Evolutionary conservation across 2,888 invertebrate genomes (phyloP), one percentile per base, ranked within the genome.

Genomic region (Folsomia candida): DNA sequence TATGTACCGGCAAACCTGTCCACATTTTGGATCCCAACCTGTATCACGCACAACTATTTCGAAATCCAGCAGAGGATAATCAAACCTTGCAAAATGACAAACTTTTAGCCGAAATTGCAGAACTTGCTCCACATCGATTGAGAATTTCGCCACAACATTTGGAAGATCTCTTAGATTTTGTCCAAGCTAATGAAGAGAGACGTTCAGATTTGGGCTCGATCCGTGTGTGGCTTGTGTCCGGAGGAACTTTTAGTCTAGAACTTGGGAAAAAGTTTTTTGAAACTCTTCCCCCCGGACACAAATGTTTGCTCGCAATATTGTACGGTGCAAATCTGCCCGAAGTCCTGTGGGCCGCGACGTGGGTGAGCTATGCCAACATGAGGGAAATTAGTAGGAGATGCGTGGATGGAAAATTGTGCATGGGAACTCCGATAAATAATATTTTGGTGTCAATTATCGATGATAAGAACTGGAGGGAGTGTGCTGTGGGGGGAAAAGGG

Each of bases 381-480:
- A 29, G 29, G 20, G 28, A 62, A 29, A 18, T 62, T 24, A 18
- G 29, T 3, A 27, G 29, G 29, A 11, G 4, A 3, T 29, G 28
- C 29, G n/a, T 25, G 20, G 18, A 62, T 62, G 62, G 29, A 3
- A 62, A 28, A 11, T 18, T 62, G 14, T 62, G 62, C 22, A n/a
- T 62, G 9, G 62, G 62, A 22, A 9, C n/a, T 2, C 62, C 62
- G 2, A 6, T 62, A 11, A 20, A 62, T 28, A 62, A 62, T 29
- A 62, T 27, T 2, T 14, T 2, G 9, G 20, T 62, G 4, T 20
- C 20, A 29, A 29, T 62, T 2, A 26, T 26, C 20, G 62, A 62
- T 62, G 62, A 62, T 37, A 62, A 62, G 20, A 22, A 62, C 20
- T 62, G 62, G 22, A 4, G 2, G 14, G 62, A 62, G 2, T 62